Evolutionary conservation across 2,797 vertebrate genomes (phyloP).

Genomic region (Adrianichthys oophorus): DNA sequence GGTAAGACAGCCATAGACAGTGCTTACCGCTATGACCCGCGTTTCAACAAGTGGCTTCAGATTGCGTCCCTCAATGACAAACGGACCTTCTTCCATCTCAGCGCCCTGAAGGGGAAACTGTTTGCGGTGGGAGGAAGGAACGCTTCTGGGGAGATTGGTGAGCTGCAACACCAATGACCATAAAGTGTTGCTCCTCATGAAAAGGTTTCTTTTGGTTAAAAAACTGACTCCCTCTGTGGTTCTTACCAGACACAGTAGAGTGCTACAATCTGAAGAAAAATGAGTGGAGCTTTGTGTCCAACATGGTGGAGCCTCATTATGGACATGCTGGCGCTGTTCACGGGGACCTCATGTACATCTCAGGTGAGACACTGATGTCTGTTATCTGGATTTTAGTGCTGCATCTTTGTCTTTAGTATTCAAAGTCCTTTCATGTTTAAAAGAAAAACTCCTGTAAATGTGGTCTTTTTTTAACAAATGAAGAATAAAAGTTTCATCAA

Average conservation of each 20-base stretch:
- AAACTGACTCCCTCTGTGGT: neutral
- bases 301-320: slow-evolving; percentile 81
- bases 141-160: slow-evolving; percentile 80
- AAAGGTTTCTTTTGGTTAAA: neutral
- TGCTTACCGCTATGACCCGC: slow-evolving; percentile 81
- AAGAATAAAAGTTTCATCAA: too few relatives aligned
- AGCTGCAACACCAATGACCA: slow-evolving; percentile 10
- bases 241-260: slow-evolving; percentile 75
- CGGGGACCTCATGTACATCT: slow-evolving; percentile 80
- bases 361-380: slow-evolving; percentile 62
- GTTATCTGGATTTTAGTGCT: too few relatives aligned
- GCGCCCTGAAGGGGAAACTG: slow-evolving; percentile 77
- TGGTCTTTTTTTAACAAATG: too few relatives aligned
- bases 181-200: too few relatives aligned
- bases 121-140: slow-evolving; percentile 83
- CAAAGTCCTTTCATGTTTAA: too few relatives aligned
- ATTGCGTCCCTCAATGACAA: slow-evolving; percentile 82
- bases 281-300: slow-evolving; percentile 79
- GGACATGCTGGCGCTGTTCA: slow-evolving; percentile 83
- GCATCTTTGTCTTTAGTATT: too few relatives aligned
- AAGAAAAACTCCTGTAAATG: too few relatives aligned
- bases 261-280: slow-evolving; percentile 81
- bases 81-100: slow-evolving; percentile 84
- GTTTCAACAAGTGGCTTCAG: slow-evolving; percentile 82
- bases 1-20: slow-evolving; percentile 85